These are phyloP conservation scores for Ramazzottius varieornatus DNA, from an alignment of 2,888 invertebrate species.

Conservation along the genomic window DNA sequence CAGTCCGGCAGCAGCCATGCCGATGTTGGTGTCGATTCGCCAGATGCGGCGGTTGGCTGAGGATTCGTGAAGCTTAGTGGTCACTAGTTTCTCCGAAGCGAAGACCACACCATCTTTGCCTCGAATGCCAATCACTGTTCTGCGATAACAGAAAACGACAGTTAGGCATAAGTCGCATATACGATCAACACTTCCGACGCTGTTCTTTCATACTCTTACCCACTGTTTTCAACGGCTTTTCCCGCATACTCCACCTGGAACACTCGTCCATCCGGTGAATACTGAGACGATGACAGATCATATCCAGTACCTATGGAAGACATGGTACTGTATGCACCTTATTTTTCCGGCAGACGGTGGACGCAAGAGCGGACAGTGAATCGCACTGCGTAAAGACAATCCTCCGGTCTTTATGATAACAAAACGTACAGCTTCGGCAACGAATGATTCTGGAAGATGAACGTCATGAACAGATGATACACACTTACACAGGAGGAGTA, in stretches of 20 bases:
- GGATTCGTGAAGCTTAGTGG: conserved; percentile 69
- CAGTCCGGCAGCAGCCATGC: conserved; percentile 71
- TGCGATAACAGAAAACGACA: conserved; percentile 16
- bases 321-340: no score
- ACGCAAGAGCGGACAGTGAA: no score
- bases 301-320: conserved; percentile 28
- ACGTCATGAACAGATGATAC: no score
- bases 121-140: conserved; percentile 68
- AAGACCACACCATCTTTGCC: conserved; percentile 90
- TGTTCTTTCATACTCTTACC: conserved; percentile 31
- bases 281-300: conserved; percentile 98
- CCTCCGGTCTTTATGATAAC: no score
- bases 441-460: no score
- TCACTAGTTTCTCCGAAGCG: conserved; percentile 84
- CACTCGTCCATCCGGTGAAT: conserved; percentile 93
- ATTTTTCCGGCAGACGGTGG: no score
- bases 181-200: background rate
- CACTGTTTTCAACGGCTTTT: conserved; percentile 93
- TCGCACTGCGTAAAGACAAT: no score
- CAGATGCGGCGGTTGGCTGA: conserved; percentile 54
- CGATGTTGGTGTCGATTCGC: conserved; percentile 72
- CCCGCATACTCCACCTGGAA: conserved; percentile 99
- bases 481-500: no score
- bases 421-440: no score
- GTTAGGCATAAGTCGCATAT: no score